A percentile compares a stretch with the other conserved stretches of the same genome.
Conservation (phyloP, 2,888 invertebrate species). For the Drosophila quasianomalipes region DNA sequence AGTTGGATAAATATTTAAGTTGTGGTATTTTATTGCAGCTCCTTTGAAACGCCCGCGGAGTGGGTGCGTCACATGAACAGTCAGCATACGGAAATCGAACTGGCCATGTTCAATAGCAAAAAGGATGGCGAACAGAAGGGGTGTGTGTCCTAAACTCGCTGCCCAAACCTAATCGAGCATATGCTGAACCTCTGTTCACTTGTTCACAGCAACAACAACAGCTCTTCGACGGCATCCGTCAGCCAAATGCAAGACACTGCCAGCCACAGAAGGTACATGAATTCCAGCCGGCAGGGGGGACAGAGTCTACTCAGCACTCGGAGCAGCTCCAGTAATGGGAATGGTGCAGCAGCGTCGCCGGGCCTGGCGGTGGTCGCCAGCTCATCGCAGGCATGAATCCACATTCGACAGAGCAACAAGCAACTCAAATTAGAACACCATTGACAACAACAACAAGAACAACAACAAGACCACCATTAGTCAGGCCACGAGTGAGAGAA, state of each 20-base stretch:
- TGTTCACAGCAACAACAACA: slow-evolving; percentile 55
- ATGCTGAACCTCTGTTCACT: slow-evolving; percentile 69
- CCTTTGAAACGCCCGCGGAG: slow-evolving; percentile 92
- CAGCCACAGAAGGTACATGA: slow-evolving; percentile 35
- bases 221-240: slow-evolving; percentile 23
- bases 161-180: slow-evolving; percentile 36
- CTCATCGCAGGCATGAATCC: slow-evolving; percentile 50
- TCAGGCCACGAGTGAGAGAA: slow-evolving; percentile 60
- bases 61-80: slow-evolving; percentile 95
- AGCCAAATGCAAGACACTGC: slow-evolving; percentile 41
- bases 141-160: slow-evolving; percentile 88
- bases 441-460: slow-evolving; percentile 39
- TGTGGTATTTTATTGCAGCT: slow-evolving; percentile 58
- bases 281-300: slow-evolving; percentile 24
- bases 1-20: background rate
- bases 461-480: slow-evolving; percentile 48
- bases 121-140: slow-evolving; percentile 85
- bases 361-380: slow-evolving; percentile 33
- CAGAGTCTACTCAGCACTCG: slow-evolving; percentile 32
- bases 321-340: slow-evolving; percentile 38
- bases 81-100: slow-evolving; percentile 92
- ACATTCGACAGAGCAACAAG: slow-evolving; percentile 9
- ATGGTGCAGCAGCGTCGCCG: slow-evolving; percentile 38
- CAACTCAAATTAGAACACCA: slow-evolving; percentile 27
- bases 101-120: slow-evolving; percentile 87